These are phyloP conservation scores for Tethea ocularis DNA, from an alignment of 2,888 invertebrate species.

Conservation along the genomic window DNA sequence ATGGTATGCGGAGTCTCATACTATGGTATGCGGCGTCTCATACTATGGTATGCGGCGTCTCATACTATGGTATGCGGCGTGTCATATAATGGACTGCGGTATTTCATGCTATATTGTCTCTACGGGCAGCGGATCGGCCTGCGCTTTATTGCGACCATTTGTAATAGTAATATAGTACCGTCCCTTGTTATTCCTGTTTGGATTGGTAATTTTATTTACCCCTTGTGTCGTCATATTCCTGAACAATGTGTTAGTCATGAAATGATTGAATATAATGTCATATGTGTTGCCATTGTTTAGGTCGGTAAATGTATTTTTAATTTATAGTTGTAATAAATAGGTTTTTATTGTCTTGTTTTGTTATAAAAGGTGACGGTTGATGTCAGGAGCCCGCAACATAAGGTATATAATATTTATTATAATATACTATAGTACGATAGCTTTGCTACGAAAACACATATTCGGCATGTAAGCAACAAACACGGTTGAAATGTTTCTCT, in stretches of 20 bases:
- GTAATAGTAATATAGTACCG: neutral
- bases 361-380: constrained; percentile 48
- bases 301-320: constrained; percentile 56
- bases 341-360: constrained; percentile 64
- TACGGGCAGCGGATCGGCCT: too few relatives aligned
- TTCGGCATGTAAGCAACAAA: constrained; percentile 66
- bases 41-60: too few relatives aligned
- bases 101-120: too few relatives aligned
- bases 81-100: too few relatives aligned
- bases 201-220: neutral
- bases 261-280: constrained; percentile 65
- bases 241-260: constrained; percentile 70
- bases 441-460: constrained; percentile 61
- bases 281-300: constrained; percentile 80
- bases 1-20: too few relatives aligned
- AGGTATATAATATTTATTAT: constrained; percentile 26
- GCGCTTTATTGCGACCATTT: constrained; percentile 18
- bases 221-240: constrained; percentile 44
- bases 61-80: too few relatives aligned
- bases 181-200: neutral
- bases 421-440: constrained; percentile 50
- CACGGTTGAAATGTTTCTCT: constrained; percentile 78
- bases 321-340: constrained; percentile 53
- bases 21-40: too few relatives aligned
- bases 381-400: constrained; percentile 25